Evolutionary conservation across 2,888 invertebrate species (phyloP).

Genomic region (Dynastes maya): DNA sequence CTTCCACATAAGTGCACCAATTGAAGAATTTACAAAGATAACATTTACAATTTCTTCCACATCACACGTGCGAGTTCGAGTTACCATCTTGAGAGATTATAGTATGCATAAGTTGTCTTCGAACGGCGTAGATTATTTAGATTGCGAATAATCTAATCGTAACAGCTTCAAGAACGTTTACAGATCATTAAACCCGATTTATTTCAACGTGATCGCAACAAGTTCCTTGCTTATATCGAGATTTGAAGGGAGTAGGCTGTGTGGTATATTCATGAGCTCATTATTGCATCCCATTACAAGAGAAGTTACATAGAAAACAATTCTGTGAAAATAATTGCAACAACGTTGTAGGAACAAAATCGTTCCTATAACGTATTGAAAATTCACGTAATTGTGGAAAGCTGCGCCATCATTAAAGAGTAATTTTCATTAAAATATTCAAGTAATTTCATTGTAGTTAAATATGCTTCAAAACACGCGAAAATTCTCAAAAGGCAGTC

Average conservation of each 20-base stretch:
- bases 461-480: too few relatives aligned
- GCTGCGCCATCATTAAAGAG: too few relatives aligned
- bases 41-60: not conserved
- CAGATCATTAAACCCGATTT: conserved; percentile 25
- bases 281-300: too few relatives aligned
- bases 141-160: conserved; percentile 19
- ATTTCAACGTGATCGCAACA: conserved; percentile 11
- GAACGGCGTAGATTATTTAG: conserved; percentile 7
- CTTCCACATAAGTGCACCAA: not conserved
- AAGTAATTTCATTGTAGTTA: too few relatives aligned
- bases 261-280: not conserved
- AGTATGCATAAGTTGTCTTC: conserved; percentile 11
- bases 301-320: too few relatives aligned
- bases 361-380: too few relatives aligned
- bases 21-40: not conserved
- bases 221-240: not conserved
- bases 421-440: too few relatives aligned
- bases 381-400: too few relatives aligned
- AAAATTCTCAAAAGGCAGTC: too few relatives aligned
- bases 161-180: conserved; percentile 17
- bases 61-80: not conserved
- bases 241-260: not conserved
- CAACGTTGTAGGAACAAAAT: too few relatives aligned
- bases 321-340: too few relatives aligned
- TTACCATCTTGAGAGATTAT: not conserved